Conservation (phyloP, 1,140 invertebrate genomes). For the Meloidogyne hapla region DNA sequence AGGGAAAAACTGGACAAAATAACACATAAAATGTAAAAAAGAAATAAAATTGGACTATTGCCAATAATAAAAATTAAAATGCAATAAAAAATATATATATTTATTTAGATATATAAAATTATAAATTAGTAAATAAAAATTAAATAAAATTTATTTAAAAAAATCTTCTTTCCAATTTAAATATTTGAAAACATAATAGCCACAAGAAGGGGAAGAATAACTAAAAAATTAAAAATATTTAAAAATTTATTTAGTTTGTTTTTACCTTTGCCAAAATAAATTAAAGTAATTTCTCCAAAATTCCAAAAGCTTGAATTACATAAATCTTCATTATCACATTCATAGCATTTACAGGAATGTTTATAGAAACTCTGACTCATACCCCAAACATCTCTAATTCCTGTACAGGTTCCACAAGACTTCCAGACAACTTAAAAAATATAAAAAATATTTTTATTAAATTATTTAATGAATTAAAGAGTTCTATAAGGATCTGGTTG, state of each 20-base stretch:
- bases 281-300: background rate
- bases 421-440: background rate
- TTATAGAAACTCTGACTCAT: background rate
- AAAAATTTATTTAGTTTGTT: background rate
- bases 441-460: background rate
- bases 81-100: too few relatives aligned
- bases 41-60: too few relatives aligned
- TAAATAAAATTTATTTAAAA: too few relatives aligned
- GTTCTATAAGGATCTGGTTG: too few relatives aligned
- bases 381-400: background rate
- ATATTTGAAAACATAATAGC: background rate
- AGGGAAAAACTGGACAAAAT: too few relatives aligned
- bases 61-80: too few relatives aligned
- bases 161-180: background rate
- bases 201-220: background rate
- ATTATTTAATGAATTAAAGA: too few relatives aligned
- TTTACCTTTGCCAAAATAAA: background rate
- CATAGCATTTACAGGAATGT: background rate
- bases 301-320: constrained; percentile 1
- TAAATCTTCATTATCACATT: constrained; percentile 1
- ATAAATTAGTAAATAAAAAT: too few relatives aligned
- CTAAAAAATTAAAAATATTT: background rate
- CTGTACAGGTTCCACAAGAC: background rate
- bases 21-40: too few relatives aligned
- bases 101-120: too few relatives aligned